Base-by-base conservation (phyloP, 2,888 invertebrate species). In the Slavum lentiscoides region DNA sequence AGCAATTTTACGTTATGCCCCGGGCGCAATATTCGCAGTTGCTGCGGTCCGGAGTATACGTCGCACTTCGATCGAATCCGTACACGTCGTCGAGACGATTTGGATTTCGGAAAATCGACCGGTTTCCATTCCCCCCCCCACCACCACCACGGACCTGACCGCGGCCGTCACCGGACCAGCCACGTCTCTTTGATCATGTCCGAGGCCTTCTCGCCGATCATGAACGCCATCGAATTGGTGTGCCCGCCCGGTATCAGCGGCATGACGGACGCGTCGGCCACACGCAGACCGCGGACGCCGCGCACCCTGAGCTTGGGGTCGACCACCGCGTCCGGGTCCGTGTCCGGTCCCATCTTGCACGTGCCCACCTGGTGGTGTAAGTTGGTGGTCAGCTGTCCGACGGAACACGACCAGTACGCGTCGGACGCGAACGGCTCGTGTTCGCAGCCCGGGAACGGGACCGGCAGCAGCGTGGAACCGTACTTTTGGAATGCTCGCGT, bases 171-270 rank as follows among this genome's bases (percentile, higher is more conserved):
- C 15, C 3, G 1, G 49, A 13, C 49, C 4, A 74, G 62, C 88
- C 88, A 88, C 83, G 87, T 87, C 84, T 90, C 85, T 86, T 91
- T 92, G 67, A 92, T 91, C 87, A 92, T 88, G 85, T 93, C 92
- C 0, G 91, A 88, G 9, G 90, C 92, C 85, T 93, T 94, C 86
- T 94, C 94, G 4, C 93, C 94, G 84, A 94, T 93, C 94, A 94
- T 93, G 83, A 90, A 92, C 0, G 89, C 89, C 0, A 94, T 92
- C 0, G 92, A 91, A 84, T 93, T 93, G 0, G 93, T 93, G 85
- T 94, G 93, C 37, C 91, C 92, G 0, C 93, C 91, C 0, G 91
- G 90, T 66, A 94, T 91, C 85, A 90, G 90, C 0, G 94, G 94
- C 90, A 94, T 94, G 64, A 94, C 89, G 83, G 93, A 93, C 0